Evolutionary conservation across 2,113 vertebrate genomes (phyloP), one percentile per base, ranked within the genome.

Genomic region (Lophochroa leadbeateri): DNA sequence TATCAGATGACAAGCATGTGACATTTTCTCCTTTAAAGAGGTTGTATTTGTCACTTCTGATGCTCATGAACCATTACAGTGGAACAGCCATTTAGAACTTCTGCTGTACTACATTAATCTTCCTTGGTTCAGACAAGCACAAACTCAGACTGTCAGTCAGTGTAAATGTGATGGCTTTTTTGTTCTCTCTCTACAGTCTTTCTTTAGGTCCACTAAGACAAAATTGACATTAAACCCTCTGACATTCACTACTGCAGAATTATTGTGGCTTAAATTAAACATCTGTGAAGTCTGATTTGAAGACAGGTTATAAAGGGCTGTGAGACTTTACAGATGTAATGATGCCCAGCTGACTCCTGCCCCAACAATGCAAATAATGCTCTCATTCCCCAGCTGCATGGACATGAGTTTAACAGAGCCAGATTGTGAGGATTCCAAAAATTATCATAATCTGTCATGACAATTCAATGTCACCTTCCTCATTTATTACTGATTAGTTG

Each of bases 371-470:
- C 68, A 90, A 94, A 64, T 11, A 24, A 67, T 67, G 60, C 74
- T 89, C 41, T 89, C 88, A 87, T 35, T 69, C 44, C 81, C 82
- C 95, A 97, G 95, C 95, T 96, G 94, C 95, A 76, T 1, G 15
- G 76, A n/a, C 57, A 68, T 19, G 55, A 88, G n/a, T 35, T 87
- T 13, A 75, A 96, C 39, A 83, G 68, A 82, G 57, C 3, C n/a
- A 75, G 71, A 88, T 0, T 86, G 69, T 46, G 55, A 90, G 33
- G 61, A 87, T 46, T 88, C 79, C 88, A 91, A 52, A 43, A 63
- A 27, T 43, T 19, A 39, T 11, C 6, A 0, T 55, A 49, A 80
- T 71, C 46, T 83, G 46, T 11, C 67, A 44, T 0, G 4, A 76
- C 77, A 88, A 57, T 35, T 47, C 83, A 52, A 24, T 7, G 7